These are phyloP conservation scores for Beroe ovata DNA, from an alignment of 37 sponge, comb jelly and placozoan species.

Conservation along the genomic window DNA sequence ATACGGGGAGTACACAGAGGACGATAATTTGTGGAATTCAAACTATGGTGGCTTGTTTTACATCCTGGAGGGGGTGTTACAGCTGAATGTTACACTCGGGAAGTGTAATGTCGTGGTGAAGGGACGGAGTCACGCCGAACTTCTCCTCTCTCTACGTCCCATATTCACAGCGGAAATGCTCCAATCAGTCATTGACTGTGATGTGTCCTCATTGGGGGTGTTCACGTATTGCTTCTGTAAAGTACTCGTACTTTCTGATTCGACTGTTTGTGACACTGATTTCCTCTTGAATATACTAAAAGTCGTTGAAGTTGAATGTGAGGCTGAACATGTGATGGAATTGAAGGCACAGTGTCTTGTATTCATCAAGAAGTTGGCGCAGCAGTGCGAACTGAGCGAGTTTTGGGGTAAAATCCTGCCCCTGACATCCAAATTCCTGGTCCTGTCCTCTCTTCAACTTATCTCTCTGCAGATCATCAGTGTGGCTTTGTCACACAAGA, in stretches of 20 bases:
- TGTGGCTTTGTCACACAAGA: neutral
- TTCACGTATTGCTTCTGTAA: neutral
- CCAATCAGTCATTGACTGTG: neutral
- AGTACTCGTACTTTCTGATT: conserved; percentile 10
- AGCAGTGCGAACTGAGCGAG: neutral
- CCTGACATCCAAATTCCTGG: neutral
- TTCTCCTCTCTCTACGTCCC: neutral
- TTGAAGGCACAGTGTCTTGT: conserved; percentile 12
- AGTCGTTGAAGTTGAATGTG: conserved; percentile 3
- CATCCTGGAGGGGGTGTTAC: conserved; percentile 43
- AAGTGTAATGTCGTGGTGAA: neutral
- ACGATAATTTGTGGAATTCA: conserved; percentile 1
- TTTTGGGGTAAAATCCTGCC: conserved; percentile 34
- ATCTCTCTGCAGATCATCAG: neutral
- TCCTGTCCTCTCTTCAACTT: neutral
- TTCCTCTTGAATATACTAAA: neutral
- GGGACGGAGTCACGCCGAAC: neutral
- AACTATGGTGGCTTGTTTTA: neutral
- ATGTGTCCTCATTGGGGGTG: neutral
- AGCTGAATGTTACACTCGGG: conserved; percentile 12
- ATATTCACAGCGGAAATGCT: conserved; percentile 32
- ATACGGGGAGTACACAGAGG: conserved; percentile 13
- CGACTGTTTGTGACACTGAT: neutral
- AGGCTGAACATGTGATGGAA: neutral
- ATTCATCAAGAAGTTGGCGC: conserved; percentile 2